These are phyloP conservation scores for Hippasteria phrygiana DNA, from an alignment of 53 echinoderm and acorn worm genomes.

Conservation along the genomic window DNA sequence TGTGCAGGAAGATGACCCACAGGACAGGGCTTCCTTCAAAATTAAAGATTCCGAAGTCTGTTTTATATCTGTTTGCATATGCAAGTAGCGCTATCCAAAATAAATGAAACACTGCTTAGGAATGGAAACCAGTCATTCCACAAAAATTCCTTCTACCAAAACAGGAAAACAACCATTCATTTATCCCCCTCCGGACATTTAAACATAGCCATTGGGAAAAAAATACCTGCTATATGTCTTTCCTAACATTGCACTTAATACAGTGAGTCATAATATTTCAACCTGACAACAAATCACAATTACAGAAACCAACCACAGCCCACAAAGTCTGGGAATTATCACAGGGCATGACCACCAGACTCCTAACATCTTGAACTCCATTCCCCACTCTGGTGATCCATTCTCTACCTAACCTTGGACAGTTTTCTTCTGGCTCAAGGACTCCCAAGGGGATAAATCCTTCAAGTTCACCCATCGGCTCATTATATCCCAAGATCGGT, in stretches of 20 bases:
- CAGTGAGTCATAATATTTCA: background rate
- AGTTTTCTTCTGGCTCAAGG: background rate
- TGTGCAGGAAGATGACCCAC: too few relatives aligned
- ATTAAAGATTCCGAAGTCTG: too few relatives aligned
- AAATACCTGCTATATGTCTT: conserved; percentile 27
- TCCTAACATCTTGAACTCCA: conserved; percentile 22
- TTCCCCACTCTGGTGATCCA: background rate
- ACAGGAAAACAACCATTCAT: background rate
- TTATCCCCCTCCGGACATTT: background rate
- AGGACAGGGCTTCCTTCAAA: too few relatives aligned
- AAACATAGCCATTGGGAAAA: background rate
- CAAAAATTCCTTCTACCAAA: background rate
- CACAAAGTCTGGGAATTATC: conserved; percentile 28
- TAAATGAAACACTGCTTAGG: background rate
- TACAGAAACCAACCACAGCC: background rate
- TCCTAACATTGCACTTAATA: conserved; percentile 33
- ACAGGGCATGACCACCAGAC: conserved; percentile 8
- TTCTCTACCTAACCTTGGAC: conserved; percentile 13
- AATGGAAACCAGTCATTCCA: background rate
- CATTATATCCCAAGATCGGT: background rate
- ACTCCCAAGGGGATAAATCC: conserved; percentile 36
- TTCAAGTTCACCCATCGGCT: conserved; percentile 39
- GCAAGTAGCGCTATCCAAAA: background rate
- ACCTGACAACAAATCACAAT: too few relatives aligned
- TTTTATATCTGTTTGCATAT: too few relatives aligned